These are phyloP conservation scores for Nemoura dubitans DNA, from an alignment of 2,888 invertebrate genomes.

Conservation along the genomic window DNA sequence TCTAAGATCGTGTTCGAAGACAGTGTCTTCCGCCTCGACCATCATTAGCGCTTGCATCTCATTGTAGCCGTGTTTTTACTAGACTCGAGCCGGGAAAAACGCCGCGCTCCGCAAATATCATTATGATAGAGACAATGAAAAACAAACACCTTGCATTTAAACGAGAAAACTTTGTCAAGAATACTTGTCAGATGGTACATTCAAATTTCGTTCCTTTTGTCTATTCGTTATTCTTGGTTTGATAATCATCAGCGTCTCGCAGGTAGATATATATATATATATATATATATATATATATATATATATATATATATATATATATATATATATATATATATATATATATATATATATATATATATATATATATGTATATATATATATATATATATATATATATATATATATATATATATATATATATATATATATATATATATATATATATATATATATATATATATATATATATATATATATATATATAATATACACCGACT, in stretches of 20 bases:
- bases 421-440: too few relatives aligned
- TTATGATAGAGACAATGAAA: slow-evolving; percentile 24
- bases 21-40: background rate
- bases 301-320: too few relatives aligned
- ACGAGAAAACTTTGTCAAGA: slow-evolving; percentile 28
- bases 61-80: background rate
- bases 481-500: too few relatives aligned
- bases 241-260: slow-evolving; percentile 7
- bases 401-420: too few relatives aligned
- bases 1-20: background rate
- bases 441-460: too few relatives aligned
- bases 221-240: slow-evolving; percentile 24
- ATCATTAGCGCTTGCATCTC: background rate
- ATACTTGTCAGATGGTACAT: slow-evolving; percentile 17
- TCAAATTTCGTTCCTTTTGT: slow-evolving; percentile 18
- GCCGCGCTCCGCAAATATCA: slow-evolving; percentile 22
- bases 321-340: too few relatives aligned
- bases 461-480: too few relatives aligned
- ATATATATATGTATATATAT: too few relatives aligned
- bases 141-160: slow-evolving; percentile 32
- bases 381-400: too few relatives aligned
- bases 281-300: too few relatives aligned
- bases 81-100: background rate
- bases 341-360: too few relatives aligned
- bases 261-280: background rate